A percentile compares a stretch with the other conserved stretches of the same genome.
Evolutionary conservation across 2,888 invertebrate species (phyloP).

Genomic region (Melolontha melolontha): DNA sequence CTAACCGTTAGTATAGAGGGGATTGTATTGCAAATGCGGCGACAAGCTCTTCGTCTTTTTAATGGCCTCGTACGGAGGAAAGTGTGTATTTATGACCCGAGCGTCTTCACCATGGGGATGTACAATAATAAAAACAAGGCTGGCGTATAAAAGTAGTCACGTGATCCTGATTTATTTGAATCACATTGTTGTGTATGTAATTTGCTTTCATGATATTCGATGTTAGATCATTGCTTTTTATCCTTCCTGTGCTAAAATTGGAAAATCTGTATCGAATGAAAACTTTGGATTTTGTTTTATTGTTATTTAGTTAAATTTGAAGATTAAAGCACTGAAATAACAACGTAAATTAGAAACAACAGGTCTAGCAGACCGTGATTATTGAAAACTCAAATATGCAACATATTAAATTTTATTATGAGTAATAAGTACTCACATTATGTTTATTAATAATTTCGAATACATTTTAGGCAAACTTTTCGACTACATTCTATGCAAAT

Average conservation of each 20-base stretch:
- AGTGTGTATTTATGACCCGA: slow-evolving; percentile 13
- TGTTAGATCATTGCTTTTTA: slow-evolving; percentile 4
- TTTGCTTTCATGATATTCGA: neutral
- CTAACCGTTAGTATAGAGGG: slow-evolving; percentile 5
- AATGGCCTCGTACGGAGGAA: slow-evolving; percentile 9
- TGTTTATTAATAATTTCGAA: too few relatives aligned
- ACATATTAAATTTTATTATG: too few relatives aligned
- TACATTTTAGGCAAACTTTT: too few relatives aligned
- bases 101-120: neutral
- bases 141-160: neutral
- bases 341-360: too few relatives aligned
- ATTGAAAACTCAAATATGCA: too few relatives aligned
- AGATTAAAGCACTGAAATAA: too few relatives aligned
- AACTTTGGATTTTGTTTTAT: too few relatives aligned
- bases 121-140: too few relatives aligned
- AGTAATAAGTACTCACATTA: too few relatives aligned
- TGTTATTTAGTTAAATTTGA: too few relatives aligned
- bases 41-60: slow-evolving; percentile 17
- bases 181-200: slow-evolving; percentile 3
- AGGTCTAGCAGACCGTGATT: too few relatives aligned
- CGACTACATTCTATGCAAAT: too few relatives aligned
- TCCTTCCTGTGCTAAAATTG: neutral
- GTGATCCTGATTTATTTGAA: slow-evolving; percentile 10
- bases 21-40: slow-evolving; percentile 13
- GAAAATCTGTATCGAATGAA: neutral